These are phyloP conservation scores for Chelonus formosanus DNA, from an alignment of 2,888 invertebrate species.

Conservation along the genomic window DNA sequence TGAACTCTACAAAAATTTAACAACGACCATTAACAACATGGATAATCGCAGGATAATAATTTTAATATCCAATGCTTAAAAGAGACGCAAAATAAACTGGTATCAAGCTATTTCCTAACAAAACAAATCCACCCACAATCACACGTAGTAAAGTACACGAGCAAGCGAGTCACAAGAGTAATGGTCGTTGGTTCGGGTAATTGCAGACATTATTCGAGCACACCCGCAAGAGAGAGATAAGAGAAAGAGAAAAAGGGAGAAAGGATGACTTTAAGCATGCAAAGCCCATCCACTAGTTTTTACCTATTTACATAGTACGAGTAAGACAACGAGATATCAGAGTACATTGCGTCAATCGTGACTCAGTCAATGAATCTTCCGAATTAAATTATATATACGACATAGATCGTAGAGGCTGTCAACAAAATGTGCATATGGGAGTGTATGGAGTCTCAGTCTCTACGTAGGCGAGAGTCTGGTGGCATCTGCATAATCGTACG, in stretches of 20 bases:
- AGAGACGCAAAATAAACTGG: background rate
- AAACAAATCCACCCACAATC: constrained; percentile 36
- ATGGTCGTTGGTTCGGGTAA: constrained; percentile 33
- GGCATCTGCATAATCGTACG: constrained; percentile 59
- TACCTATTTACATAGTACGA: constrained; percentile 5
- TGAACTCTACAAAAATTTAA: too few relatives aligned
- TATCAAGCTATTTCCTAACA: constrained; percentile 23
- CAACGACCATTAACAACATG: too few relatives aligned
- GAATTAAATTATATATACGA: constrained; percentile 2
- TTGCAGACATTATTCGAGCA: constrained; percentile 33
- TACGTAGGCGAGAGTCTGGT: constrained; percentile 31
- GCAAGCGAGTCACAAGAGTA: constrained; percentile 21
- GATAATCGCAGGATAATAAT: too few relatives aligned
- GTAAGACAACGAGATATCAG: constrained; percentile 7
- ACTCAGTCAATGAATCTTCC: background rate
- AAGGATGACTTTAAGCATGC: constrained; percentile 1
- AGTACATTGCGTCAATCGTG: constrained; percentile 18
- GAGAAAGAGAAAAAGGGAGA: constrained; percentile 1
- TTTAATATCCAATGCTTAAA: too few relatives aligned
- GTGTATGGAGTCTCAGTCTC: background rate
- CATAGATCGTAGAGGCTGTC: background rate
- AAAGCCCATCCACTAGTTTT: constrained; percentile 1
- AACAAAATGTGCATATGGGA: constrained; percentile 16
- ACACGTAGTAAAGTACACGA: background rate
- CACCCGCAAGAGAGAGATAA: constrained; percentile 11